phyloP scores from a whole-genome alignment of 2,797 vertebrate species.

The Tenualosa thibaudeaui region DNA sequence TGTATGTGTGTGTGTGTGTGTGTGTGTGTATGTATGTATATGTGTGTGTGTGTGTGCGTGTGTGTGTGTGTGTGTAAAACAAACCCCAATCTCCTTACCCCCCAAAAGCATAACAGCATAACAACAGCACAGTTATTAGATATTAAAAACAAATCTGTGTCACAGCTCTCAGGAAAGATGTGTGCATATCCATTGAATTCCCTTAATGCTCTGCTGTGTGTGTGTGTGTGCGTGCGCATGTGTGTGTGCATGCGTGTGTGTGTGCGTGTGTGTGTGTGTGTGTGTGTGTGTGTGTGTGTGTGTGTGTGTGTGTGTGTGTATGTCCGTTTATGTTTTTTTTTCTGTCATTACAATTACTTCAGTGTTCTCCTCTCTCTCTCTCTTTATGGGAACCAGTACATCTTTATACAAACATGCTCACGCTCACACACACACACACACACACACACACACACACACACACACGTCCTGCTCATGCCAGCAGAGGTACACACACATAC shows the following conservation, averaged over 20 bases:
- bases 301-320: background rate
- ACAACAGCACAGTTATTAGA: background rate
- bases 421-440: no score
- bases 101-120: background rate
- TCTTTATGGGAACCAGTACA: background rate
- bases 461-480: no score
- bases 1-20: background rate
- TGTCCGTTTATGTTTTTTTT: background rate
- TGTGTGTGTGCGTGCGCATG: background rate
- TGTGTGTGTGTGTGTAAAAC: no score
- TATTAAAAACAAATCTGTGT: conserved; percentile 9
- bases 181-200: background rate
- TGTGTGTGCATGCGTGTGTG: background rate
- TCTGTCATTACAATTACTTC: background rate
- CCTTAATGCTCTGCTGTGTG: background rate
- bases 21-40: background rate
- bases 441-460: background rate
- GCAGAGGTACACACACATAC: no score
- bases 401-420: background rate
- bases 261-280: background rate
- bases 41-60: background rate
- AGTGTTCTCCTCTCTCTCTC: background rate
- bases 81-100: background rate
- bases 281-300: background rate
- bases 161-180: background rate